Conservation (phyloP, 1,140 invertebrate genomes). For the Trichomalopsis sarcophagae region DNA sequence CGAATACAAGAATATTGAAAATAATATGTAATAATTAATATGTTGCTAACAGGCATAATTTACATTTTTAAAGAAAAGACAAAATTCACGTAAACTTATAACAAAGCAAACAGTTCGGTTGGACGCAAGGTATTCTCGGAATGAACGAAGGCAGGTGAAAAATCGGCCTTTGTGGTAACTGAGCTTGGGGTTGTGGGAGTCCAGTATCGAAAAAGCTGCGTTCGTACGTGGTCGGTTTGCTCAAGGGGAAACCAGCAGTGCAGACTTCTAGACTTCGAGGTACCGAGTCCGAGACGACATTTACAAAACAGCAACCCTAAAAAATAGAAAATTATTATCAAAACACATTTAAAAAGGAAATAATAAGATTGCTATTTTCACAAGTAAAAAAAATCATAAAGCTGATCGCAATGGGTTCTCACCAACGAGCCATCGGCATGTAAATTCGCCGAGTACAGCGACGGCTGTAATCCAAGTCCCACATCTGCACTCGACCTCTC, state of each 20-base stretch:
- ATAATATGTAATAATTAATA: not conserved
- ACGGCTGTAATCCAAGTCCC: slow-evolving; percentile 55
- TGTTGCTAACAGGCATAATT: not conserved
- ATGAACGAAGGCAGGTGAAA: slow-evolving; percentile 68
- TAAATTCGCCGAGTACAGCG: slow-evolving; percentile 60
- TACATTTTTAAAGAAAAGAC: not conserved
- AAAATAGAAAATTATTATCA: not conserved
- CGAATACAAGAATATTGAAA: not conserved
- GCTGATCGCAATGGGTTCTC: not conserved
- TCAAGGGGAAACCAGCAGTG: slow-evolving; percentile 13
- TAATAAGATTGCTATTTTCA: not conserved
- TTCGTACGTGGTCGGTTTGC: slow-evolving; percentile 24
- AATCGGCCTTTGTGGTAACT: slow-evolving; percentile 57
- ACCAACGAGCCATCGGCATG: slow-evolving; percentile 60
- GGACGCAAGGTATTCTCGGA: slow-evolving; percentile 67
- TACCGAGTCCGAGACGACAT: slow-evolving; percentile 63
- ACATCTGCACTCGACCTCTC: slow-evolving; percentile 19
- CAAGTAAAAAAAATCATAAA: not conserved
- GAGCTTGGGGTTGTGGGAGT: slow-evolving; percentile 57
- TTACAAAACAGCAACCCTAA: slow-evolving; percentile 63
- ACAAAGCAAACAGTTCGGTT: slow-evolving; percentile 68
- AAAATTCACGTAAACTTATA: slow-evolving; percentile 64
- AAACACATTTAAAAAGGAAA: too few species aligned
- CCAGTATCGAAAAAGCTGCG: slow-evolving; percentile 56
- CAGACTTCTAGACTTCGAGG: slow-evolving; percentile 51